Conservation (phyloP, 2,888 invertebrate genomes). For the Polymixis flavicincta region DNA sequence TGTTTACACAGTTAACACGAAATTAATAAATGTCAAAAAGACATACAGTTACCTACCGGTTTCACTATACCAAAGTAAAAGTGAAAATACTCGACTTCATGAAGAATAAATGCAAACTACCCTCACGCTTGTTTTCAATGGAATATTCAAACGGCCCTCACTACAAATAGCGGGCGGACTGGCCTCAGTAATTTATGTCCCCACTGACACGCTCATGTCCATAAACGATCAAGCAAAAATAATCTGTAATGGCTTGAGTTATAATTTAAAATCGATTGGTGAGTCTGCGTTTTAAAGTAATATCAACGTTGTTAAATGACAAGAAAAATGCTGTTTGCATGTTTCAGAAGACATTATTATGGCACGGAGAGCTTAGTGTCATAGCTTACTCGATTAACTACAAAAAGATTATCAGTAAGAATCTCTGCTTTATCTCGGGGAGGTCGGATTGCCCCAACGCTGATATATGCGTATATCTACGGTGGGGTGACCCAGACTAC, state of each 20-base stretch:
- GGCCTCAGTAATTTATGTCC: conserved; percentile 63
- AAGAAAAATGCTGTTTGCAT: conserved; percentile 30
- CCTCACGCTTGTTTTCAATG: conserved; percentile 54
- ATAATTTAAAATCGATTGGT: conserved; percentile 36
- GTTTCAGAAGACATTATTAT: conserved; percentile 27
- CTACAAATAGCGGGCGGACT: conserved; percentile 64
- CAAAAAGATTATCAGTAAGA: neutral
- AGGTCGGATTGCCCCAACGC: too few relatives aligned
- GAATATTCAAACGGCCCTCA: conserved; percentile 69
- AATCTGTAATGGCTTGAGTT: conserved; percentile 16
- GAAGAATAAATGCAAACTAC: conserved; percentile 24
- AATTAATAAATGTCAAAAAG: conserved; percentile 27
- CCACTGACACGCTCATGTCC: conserved; percentile 37
- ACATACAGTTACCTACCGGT: conserved; percentile 1
- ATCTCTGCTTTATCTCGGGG: neutral
- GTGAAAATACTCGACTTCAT: conserved; percentile 13
- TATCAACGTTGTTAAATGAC: conserved; percentile 3
- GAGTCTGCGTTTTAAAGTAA: conserved; percentile 18
- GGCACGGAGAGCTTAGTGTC: neutral
- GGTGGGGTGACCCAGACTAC: too few relatives aligned
- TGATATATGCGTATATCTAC: too few relatives aligned
- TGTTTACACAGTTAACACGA: neutral
- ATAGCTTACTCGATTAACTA: neutral
- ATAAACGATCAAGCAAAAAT: conserved; percentile 30
- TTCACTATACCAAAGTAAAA: neutral